Conservation (phyloP, 2,797 vertebrate species). For the Urosaurus nigricauda region DNA sequence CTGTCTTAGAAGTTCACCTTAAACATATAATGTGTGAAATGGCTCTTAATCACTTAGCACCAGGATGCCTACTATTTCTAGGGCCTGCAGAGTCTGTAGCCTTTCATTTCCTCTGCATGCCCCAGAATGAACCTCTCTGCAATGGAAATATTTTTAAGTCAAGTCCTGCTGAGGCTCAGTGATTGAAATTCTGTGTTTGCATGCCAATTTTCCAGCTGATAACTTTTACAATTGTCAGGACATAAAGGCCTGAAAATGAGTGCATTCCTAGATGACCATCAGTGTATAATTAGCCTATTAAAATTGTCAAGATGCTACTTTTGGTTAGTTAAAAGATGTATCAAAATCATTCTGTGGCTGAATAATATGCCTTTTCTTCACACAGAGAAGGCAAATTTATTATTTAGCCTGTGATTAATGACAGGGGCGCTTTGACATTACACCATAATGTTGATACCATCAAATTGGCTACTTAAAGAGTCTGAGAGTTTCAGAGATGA, state of each 20-base stretch:
- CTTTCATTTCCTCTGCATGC: conserved; percentile 41
- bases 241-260: conserved; percentile 72
- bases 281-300: conserved; percentile 77
- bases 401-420: conserved; percentile 48
- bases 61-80: conserved; percentile 31
- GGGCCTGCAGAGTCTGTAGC: conserved; percentile 23
- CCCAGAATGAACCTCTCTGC: conserved; percentile 29
- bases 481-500: conserved; percentile 13
- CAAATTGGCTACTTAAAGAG: conserved; percentile 15
- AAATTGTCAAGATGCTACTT: conserved; percentile 80
- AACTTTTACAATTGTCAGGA: conserved; percentile 73
- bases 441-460: conserved; percentile 8
- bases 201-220: conserved; percentile 75
- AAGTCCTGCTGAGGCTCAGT: conserved; percentile 61
- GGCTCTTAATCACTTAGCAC: conserved; percentile 9
- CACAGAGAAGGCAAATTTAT: conserved; percentile 41
- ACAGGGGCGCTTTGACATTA: conserved; percentile 22
- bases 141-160: conserved; percentile 48
- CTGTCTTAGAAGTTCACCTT: neutral
- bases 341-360: conserved; percentile 73
- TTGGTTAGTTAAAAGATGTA: conserved; percentile 78
- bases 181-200: conserved; percentile 75
- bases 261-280: conserved; percentile 77
- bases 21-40: neutral
- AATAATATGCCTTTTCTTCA: conserved; percentile 38